Evolutionary conservation across 2,113 vertebrate genomes (phyloP), one percentile per base, ranked within the genome.

Genomic region (Haemorhous mexicanus): DNA sequence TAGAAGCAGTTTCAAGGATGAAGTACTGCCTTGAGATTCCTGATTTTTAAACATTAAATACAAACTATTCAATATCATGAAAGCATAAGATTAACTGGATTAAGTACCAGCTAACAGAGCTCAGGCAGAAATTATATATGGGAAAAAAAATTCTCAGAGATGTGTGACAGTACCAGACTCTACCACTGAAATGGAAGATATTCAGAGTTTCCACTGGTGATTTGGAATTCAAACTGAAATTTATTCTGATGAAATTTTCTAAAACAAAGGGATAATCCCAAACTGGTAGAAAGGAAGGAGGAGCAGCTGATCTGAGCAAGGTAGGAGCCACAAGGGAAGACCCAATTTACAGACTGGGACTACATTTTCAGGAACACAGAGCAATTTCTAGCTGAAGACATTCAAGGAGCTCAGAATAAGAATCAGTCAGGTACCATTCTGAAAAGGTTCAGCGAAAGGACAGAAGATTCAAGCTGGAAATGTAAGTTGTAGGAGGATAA

Each of bases 401-500:
- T 13, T 5, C 41, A 21, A 86, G 35, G 13, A 27, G 7, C 8
- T 81, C 52, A 39, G 37, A 35, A 30, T 24, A 61, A 64, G 27
- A 24, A 53, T 46, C 27, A 41, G 1, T 30, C 27, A 83, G 37
- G 23, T 37, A 39, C 7, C 22, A 43, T 10, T 44, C 33, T 52
- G 22, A 52, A 77, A 68, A 52, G 21, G 9, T 52, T 27, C 66
- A 27, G 33, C 2, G 33, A 33, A 94, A 75, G 6, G 27, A 39
- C 11, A 78, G 27, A 21, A 87, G 37, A 52, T 1, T 63, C 16
- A 78, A 68, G 16, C 30, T 32, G 33, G 37, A 93, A 68, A 64
- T 0, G 0, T 4, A 35, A 78, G 8, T 3, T 83, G 27, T 18
- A 43, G 37, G 2, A 66, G 9, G 14, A 66, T 13, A 33, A 15